A percentile compares a stretch with the other conserved stretches of the same genome.
Evolutionary conservation across 2,797 vertebrate genomes (phyloP).

Genomic region (Malacoctenus gilli): DNA sequence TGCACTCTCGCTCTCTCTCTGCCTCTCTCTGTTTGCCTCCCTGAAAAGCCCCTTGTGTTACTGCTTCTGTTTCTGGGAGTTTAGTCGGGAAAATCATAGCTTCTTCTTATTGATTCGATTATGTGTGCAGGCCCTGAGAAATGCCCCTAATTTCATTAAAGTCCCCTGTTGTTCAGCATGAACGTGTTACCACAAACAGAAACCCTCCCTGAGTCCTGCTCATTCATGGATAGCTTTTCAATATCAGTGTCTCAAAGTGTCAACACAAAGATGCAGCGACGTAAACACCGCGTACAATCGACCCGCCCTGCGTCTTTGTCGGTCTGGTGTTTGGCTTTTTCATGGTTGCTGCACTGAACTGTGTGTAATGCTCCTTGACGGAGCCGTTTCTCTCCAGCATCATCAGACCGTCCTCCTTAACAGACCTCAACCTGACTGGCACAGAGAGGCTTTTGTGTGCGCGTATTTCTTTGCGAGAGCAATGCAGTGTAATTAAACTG

Average conservation of each 20-base stretch:
- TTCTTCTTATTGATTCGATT: constrained; percentile 58
- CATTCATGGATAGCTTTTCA: neutral
- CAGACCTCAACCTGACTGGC: constrained; percentile 26
- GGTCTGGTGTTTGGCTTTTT: too few species aligned
- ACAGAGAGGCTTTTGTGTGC: constrained; percentile 36
- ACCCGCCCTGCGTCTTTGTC: neutral
- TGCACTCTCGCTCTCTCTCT: too few species aligned
- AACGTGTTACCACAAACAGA: constrained; percentile 9
- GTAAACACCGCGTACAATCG: neutral
- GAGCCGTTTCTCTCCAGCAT: constrained; percentile 11
- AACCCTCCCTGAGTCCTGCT: neutral
- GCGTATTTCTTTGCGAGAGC: constrained; percentile 35
- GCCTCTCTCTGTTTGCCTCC: constrained; percentile 48
- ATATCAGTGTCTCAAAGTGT: neutral
- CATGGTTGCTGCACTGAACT: neutral
- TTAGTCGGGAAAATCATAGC: constrained; percentile 35
- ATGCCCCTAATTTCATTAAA: constrained; percentile 15
- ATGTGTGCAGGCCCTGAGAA: constrained; percentile 19
- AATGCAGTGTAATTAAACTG: constrained; percentile 51
- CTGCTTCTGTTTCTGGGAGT: constrained; percentile 42
- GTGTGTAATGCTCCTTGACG: neutral
- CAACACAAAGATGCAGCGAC: constrained; percentile 4
- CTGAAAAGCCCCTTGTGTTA: constrained; percentile 71
- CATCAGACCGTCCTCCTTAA: constrained; percentile 13
- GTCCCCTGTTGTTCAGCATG: neutral